Evolutionary conservation across 2,888 invertebrate species (phyloP).

Genomic region (Nemotelus nigrinus): DNA sequence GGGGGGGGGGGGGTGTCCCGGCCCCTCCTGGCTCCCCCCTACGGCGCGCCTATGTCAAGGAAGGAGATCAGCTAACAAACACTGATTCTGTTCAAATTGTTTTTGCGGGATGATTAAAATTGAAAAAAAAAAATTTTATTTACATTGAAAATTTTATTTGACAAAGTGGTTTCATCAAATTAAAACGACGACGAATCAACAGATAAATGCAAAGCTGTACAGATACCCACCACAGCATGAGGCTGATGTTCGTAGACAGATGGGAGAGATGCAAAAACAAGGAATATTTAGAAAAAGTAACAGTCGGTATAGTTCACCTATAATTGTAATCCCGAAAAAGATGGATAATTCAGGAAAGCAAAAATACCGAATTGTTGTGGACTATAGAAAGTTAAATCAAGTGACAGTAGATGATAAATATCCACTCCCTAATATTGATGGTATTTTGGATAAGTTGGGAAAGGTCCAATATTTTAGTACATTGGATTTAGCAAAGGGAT

Average conservation of each 20-base stretch:
- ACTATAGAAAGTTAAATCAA: constrained; percentile 43
- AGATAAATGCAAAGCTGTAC: constrained; percentile 34
- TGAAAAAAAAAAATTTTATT: no score
- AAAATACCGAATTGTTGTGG: constrained; percentile 46
- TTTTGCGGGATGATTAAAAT: no score
- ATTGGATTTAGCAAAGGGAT: constrained; percentile 45
- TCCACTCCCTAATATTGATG: constrained; percentile 46
- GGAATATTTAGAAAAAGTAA: constrained; percentile 32
- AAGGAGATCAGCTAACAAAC: no score
- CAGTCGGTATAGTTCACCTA: constrained; percentile 43
- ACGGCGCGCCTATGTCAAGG: no score
- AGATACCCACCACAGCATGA: constrained; percentile 41
- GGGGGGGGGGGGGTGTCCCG: no score
- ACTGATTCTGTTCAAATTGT: no score
- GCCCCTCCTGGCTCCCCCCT: no score
- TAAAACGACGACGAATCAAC: constrained; percentile 38
- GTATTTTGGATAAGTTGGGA: constrained; percentile 47
- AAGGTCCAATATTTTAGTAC: background rate
- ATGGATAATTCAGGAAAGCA: constrained; percentile 44
- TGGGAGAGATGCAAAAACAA: constrained; percentile 43
- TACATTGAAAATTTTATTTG: no score
- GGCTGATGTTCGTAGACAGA: constrained; percentile 36
- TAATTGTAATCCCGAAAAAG: constrained; percentile 46
- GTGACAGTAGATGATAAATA: constrained; percentile 48
- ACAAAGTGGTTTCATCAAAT: constrained; percentile 18